phyloP scores from a whole-genome alignment of 2,113 vertebrate genomes.

The Asarcornis scutulata region DNA sequence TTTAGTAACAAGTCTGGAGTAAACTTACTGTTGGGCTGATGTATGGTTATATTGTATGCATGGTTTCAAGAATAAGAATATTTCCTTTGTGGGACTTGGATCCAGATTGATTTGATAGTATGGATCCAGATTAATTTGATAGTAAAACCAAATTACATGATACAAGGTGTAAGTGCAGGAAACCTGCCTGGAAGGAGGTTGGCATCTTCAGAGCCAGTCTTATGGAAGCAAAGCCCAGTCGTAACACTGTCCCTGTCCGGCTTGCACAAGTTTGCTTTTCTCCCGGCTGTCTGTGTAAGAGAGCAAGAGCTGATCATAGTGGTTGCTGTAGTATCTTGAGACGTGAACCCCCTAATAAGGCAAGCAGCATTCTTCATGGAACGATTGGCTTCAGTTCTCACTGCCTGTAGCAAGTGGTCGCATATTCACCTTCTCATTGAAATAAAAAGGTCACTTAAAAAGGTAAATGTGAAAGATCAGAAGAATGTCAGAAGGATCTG shows the following conservation, averaged over 20 bases:
- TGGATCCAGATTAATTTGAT: background rate
- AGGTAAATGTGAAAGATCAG: background rate
- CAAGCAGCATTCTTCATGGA: background rate
- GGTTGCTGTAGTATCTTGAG: background rate
- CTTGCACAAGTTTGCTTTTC: background rate
- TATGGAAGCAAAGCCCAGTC: rapidly evolving
- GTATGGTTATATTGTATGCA: rapidly evolving
- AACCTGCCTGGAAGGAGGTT: background rate
- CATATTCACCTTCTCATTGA: background rate
- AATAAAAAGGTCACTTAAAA: background rate
- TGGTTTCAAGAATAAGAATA: background rate
- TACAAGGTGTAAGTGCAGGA: background rate
- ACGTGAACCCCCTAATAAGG: background rate
- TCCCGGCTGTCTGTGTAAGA: background rate
- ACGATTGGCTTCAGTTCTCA: background rate
- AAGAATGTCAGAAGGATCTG: background rate
- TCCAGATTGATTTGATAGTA: background rate
- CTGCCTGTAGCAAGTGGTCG: background rate
- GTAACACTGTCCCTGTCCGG: background rate
- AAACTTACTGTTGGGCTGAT: background rate
- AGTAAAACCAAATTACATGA: background rate
- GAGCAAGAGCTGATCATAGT: background rate
- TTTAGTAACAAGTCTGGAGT: background rate
- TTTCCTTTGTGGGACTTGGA: background rate
- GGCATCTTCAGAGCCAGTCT: background rate